Base-by-base conservation (phyloP, 2,888 invertebrate species). In the Malacosoma neustria region DNA sequence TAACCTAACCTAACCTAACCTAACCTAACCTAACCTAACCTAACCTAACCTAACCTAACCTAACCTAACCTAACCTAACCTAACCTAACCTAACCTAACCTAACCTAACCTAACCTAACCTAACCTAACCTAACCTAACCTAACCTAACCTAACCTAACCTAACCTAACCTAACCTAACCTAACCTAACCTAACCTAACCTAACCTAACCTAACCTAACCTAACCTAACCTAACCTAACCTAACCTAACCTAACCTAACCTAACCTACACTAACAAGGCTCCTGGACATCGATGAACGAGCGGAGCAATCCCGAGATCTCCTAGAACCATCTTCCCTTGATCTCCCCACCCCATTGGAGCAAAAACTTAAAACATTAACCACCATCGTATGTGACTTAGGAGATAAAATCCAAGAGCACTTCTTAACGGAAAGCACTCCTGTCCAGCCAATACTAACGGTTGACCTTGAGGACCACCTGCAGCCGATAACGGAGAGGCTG, bases 61-160 rank as follows among this genome's bases (percentile, higher is more conserved):
- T 43, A 43, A 43, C 43, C 43, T 43, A 43, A 44, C 40, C 42
- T 38, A 42, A 45, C 40, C 40, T 40, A 40, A 45, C 38, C 41
- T 38, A 40, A 45, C 39, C 45, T 41, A 42, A 45, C 41, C 45
- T 41, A 42, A 45, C 40, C 45, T 42, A 45, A 45, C 45, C 45
- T 43, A 43, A 45, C 45, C 42, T 42, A 40, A 43, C 43, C 46
- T 46, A 46, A 46, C 46, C 46, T 46, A 43, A 41, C 43, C 46
- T 46, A 43, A 46, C 43, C 46, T 43, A 43, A 46, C 43, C 43
- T 46, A 42, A 45, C 43, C 46, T 41, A 42, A 41, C 41, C 40
- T 41, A 42, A 44, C 39, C 46, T 41, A 39, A 40, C 43, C 41
- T 41, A 42, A 41, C 42, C 46, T 40, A 38, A 43, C 44, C 46